These are phyloP conservation scores for Ardeotis arabs DNA, from an alignment of 2,113 vertebrate species.

Conservation along the genomic window DNA sequence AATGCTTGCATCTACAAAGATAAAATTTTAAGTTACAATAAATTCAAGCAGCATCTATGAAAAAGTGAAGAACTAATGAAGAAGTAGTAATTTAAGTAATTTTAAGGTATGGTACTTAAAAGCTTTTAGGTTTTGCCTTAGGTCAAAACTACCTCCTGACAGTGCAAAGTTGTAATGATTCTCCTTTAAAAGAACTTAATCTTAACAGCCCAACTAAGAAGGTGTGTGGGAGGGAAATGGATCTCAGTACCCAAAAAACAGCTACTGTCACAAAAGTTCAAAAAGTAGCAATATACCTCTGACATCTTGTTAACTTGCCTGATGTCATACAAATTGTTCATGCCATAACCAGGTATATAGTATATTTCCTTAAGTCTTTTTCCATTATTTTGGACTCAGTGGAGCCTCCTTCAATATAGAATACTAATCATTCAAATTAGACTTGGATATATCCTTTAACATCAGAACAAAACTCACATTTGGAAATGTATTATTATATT, in stretches of 20 bases:
- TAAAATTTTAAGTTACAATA: background rate
- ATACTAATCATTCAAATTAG: background rate
- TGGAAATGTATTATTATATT: background rate
- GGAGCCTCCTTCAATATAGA: background rate
- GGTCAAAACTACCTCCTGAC: background rate
- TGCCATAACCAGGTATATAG: background rate
- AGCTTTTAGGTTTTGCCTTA: background rate
- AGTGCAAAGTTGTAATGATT: background rate
- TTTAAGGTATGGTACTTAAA: background rate
- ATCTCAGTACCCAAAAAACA: background rate
- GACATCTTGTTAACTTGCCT: background rate
- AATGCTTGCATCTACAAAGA: background rate
- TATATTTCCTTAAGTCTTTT: background rate
- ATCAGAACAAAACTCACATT: background rate
- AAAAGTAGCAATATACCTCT: background rate
- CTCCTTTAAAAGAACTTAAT: background rate
- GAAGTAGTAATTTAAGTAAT: background rate
- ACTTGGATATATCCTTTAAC: background rate
- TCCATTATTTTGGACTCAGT: rapidly evolving
- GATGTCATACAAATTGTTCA: background rate
- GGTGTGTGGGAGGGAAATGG: rapidly evolving
- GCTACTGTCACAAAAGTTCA: background rate
- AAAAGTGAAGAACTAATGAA: background rate
- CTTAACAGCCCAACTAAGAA: background rate
- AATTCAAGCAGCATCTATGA: background rate